Percentiles rank a stretch among this genome's conserved stretches.
phyloP scores from a whole-genome alignment of 2,888 invertebrate genomes.

The Brenthis daphne region DNA sequence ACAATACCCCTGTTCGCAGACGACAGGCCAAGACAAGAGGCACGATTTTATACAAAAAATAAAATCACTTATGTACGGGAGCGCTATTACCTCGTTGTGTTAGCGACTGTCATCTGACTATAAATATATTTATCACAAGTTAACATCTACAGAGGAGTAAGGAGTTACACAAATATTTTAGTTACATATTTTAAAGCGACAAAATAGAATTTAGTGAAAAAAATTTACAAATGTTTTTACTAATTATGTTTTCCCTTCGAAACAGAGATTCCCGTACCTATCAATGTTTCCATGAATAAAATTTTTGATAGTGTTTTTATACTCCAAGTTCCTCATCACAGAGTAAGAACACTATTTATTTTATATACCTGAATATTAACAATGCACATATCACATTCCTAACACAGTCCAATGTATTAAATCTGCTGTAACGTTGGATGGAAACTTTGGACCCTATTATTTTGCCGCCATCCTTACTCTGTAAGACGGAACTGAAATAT shows the following conservation, averaged over 20 bases:
- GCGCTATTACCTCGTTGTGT: constrained; percentile 67
- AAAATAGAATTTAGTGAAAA: constrained; percentile 27
- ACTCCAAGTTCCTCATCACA: constrained; percentile 59
- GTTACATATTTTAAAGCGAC: constrained; percentile 23
- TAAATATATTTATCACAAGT: constrained; percentile 77
- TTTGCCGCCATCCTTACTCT: constrained; percentile 66
- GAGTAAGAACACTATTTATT: constrained; percentile 61
- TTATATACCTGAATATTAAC: constrained; percentile 57
- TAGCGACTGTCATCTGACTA: constrained; percentile 79
- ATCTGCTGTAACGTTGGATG: constrained; percentile 72
- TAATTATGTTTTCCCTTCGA: constrained; percentile 77
- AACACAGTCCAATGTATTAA: constrained; percentile 69
- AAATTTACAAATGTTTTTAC: constrained; percentile 41
- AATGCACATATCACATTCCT: constrained; percentile 67
- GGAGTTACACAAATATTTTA: constrained; percentile 50
- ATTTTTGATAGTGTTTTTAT: constrained; percentile 53
- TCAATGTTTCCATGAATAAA: constrained; percentile 66
- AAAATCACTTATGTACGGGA: constrained; percentile 79
- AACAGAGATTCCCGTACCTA: constrained; percentile 81
- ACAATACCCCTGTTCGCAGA: constrained; percentile 72
- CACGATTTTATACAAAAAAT: constrained; percentile 81
- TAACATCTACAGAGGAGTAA: constrained; percentile 62
- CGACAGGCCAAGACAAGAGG: constrained; percentile 82
- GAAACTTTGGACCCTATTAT: constrained; percentile 78
- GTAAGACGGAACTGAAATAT: constrained; percentile 62